These are phyloP conservation scores for Cyclophora albipunctata DNA, from an alignment of 2,888 invertebrate species.

Conservation along the genomic window DNA sequence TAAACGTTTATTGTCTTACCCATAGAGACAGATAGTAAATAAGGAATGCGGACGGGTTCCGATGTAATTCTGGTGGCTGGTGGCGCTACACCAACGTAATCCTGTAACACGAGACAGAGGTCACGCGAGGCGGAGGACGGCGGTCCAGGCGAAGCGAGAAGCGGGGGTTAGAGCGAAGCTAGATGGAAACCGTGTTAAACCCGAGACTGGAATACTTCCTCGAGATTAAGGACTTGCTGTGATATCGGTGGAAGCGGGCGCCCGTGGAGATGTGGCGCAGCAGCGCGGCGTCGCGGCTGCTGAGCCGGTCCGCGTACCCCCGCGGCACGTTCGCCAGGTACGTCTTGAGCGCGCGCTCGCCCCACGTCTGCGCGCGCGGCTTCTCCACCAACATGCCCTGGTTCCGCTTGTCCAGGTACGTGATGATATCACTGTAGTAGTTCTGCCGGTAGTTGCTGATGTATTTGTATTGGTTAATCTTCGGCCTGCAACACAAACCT, in stretches of 20 bases:
- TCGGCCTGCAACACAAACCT: slow-evolving; percentile 75
- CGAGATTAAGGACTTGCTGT: slow-evolving; percentile 83
- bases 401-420: slow-evolving; percentile 85
- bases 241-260: slow-evolving; percentile 82
- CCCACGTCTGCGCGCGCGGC: slow-evolving; percentile 90
- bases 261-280: slow-evolving; percentile 79
- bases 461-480: slow-evolving; percentile 87
- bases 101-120: slow-evolving; percentile 69
- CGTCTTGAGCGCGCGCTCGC: slow-evolving; percentile 85
- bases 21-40: slow-evolving; percentile 49
- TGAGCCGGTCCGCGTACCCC: slow-evolving; percentile 79
- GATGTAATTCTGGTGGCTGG: slow-evolving; percentile 26
- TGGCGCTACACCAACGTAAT: slow-evolving; percentile 59
- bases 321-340: slow-evolving; percentile 80
- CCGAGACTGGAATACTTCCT: slow-evolving; percentile 80
- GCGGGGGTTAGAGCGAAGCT: slow-evolving; percentile 69
- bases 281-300: slow-evolving; percentile 74
- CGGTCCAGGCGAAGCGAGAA: slow-evolving; percentile 51
- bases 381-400: slow-evolving; percentile 80
- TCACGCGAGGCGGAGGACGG: slow-evolving; percentile 54
- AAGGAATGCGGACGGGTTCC: slow-evolving; percentile 67
- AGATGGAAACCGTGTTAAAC: slow-evolving; percentile 67
- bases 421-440: slow-evolving; percentile 90
- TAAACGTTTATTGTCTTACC: slow-evolving; percentile 66
- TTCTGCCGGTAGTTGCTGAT: slow-evolving; percentile 89